Conservation (phyloP, 1,140 invertebrate genomes). For the Procambarus virginalis region DNA sequence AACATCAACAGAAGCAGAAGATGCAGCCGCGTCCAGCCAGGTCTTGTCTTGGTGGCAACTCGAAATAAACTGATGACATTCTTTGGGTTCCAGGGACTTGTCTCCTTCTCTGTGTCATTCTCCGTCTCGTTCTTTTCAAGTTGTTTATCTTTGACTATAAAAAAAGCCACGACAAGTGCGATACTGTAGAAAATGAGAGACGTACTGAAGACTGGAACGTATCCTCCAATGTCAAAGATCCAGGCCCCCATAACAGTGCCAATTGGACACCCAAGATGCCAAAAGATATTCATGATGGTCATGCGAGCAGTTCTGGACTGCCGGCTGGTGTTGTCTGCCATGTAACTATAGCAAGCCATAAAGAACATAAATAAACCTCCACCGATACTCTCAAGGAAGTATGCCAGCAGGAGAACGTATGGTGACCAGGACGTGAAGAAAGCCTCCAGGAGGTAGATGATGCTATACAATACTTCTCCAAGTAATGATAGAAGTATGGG, state of each 20-base stretch:
- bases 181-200: neutral
- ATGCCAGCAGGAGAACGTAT: neutral
- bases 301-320: neutral
- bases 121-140: neutral
- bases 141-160: neutral
- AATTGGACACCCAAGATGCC: neutral
- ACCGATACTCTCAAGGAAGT: neutral
- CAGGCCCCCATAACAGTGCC: neutral
- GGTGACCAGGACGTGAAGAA: neutral
- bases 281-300: neutral
- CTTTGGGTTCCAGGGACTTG: conserved; percentile 18
- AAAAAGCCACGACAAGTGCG: neutral
- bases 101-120: neutral
- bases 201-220: neutral
- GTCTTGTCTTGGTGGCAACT: neutral
- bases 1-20: neutral
- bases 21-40: neutral
- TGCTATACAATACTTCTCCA: neutral
- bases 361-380: neutral
- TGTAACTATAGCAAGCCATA: neutral
- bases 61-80: conserved; percentile 13
- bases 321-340: neutral
- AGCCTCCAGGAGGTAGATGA: neutral
- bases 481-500: conserved; percentile 20
- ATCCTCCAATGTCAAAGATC: neutral